Percentiles rank a stretch among this genome's conserved stretches.
Evolutionary conservation across 1,140 invertebrate genomes (phyloP).

Genomic region (Hormaphis cornu): DNA sequence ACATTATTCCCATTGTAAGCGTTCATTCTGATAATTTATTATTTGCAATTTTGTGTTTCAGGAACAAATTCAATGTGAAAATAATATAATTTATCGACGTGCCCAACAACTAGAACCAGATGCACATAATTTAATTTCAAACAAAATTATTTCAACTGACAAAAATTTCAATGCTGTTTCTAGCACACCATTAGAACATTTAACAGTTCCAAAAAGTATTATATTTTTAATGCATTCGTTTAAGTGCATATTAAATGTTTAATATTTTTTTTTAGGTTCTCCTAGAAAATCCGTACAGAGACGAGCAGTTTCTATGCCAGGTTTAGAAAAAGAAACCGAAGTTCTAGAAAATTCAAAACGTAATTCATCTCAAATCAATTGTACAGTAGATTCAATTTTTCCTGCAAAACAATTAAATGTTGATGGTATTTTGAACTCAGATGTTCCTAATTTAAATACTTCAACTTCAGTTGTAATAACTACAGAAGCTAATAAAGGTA

Average conservation of each 20-base stretch:
- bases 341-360: background rate
- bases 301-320: conserved; percentile 48
- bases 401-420: background rate
- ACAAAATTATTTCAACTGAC: conserved; percentile 44
- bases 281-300: conserved; percentile 36
- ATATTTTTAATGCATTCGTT: background rate
- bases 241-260: background rate
- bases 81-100: conserved; percentile 28
- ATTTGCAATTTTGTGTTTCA: conserved; percentile 39
- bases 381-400: background rate
- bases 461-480: background rate
- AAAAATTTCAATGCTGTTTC: conserved; percentile 62
- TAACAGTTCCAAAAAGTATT: conserved; percentile 21
- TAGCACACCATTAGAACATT: conserved; percentile 38
- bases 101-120: conserved; percentile 14
- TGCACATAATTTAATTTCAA: conserved; percentile 2
- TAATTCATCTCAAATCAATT: conserved; percentile 25
- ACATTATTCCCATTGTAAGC: background rate
- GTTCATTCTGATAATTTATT: background rate
- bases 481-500: conserved; percentile 16
- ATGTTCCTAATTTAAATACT: background rate
- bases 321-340: conserved; percentile 41
- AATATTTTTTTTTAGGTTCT: background rate
- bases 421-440: conserved; percentile 4
- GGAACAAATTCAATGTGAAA: conserved; percentile 37